Conservation (phyloP, 92 coral and sea anemone genomes). For the Epizoanthus scotinus region DNA sequence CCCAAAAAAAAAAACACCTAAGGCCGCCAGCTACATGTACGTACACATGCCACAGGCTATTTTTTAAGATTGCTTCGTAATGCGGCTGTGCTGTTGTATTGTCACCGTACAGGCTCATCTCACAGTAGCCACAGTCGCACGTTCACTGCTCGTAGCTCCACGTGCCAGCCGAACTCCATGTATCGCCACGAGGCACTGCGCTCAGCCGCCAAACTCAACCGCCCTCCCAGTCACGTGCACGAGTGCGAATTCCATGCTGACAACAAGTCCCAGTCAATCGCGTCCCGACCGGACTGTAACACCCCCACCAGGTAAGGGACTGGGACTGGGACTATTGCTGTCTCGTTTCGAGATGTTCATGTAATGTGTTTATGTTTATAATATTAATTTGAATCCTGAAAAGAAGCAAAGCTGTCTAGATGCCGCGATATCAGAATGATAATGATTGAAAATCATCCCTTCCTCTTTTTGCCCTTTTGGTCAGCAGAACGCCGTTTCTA, state of each 20-base stretch:
- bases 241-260: conserved; percentile 60
- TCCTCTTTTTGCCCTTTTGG: no score
- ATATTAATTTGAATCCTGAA: no score
- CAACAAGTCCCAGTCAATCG: conserved; percentile 40
- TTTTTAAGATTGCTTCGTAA: no score
- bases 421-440: no score
- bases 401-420: no score
- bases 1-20: no score
- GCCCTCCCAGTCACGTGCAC: conserved; percentile 80
- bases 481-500: no score
- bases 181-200: conserved; percentile 81
- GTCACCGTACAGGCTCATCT: conserved; percentile 60
- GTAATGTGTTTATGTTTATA: no score
- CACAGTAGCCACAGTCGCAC: conserved; percentile 72
- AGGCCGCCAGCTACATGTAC: no score
- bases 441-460: no score
- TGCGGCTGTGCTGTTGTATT: neutral
- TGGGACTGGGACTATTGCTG: neutral
- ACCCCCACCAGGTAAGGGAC: conserved; percentile 23
- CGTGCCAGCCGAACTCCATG: conserved; percentile 84
- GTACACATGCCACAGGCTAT: no score
- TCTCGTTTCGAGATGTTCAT: no score
- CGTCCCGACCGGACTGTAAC: conserved; percentile 6
- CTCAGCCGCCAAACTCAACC: conserved; percentile 76
- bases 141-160: conserved; percentile 73